These are phyloP conservation scores for Actenoides hombroni DNA, from an alignment of 2,113 vertebrate species.

Conservation along the genomic window DNA sequence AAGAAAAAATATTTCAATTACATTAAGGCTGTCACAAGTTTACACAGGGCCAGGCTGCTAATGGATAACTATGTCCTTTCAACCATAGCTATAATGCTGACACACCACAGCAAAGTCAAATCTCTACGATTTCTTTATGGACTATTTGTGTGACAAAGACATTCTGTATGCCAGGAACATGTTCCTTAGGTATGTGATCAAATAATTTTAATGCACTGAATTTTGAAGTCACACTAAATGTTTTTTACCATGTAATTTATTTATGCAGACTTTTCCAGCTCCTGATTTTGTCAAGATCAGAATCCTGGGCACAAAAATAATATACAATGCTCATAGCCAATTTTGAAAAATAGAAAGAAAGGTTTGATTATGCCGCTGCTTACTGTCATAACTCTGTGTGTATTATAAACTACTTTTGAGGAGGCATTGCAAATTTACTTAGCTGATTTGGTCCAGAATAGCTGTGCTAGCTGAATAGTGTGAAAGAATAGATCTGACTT, in stretches of 20 bases:
- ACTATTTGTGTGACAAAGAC: not conserved
- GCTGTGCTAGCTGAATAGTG: not conserved
- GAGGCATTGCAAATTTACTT: not conserved
- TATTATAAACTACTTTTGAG: conserved; percentile 8
- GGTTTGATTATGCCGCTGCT: not conserved
- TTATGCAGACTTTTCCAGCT: not conserved
- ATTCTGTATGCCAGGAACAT: not conserved
- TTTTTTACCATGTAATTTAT: not conserved
- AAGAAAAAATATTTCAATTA: not conserved
- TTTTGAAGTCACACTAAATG: not conserved
- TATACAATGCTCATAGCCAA: not conserved
- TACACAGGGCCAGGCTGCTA: not conserved
- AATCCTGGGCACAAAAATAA: not conserved
- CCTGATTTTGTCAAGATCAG: not conserved
- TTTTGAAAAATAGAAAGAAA: not conserved
- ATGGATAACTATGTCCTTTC: not conserved
- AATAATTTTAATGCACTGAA: not conserved
- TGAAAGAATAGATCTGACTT: conserved; percentile 11
- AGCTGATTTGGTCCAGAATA: conserved; percentile 4
- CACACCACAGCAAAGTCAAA: not conserved
- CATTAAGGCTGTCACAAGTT: not conserved
- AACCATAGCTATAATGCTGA: not conserved
- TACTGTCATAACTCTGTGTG: not conserved
- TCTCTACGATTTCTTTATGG: not conserved
- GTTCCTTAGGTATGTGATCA: not conserved